Percentiles rank a stretch among this genome's conserved stretches.
Evolutionary conservation across 2,888 invertebrate genomes (phyloP).

Genomic region (Chloromyia formosa): DNA sequence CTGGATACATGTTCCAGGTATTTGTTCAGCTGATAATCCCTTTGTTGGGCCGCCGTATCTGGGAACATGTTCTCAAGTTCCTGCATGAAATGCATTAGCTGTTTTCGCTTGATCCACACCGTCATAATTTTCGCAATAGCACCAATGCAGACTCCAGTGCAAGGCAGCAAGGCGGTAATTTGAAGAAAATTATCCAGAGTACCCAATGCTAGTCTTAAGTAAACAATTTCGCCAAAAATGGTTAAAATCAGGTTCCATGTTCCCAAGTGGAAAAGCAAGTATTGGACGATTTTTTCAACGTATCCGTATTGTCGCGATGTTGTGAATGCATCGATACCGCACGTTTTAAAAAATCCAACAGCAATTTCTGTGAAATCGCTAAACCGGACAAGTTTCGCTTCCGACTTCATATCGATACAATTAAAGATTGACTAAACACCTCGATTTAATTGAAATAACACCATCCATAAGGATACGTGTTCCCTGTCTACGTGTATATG

Average conservation of each 20-base stretch:
- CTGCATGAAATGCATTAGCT: neutral
- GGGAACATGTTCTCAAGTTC: neutral
- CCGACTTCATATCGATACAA: neutral
- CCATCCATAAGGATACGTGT: no score
- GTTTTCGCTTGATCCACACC: neutral
- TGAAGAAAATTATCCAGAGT: conserved; percentile 3
- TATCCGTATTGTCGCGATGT: neutral
- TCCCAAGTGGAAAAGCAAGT: neutral
- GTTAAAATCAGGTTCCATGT: conserved; percentile 10
- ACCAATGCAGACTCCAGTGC: conserved; percentile 1
- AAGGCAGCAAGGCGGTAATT: neutral
- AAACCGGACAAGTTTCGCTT: neutral
- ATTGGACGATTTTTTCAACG: neutral
- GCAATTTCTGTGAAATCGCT: neutral
- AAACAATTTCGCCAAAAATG: conserved; percentile 15
- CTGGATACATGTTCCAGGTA: neutral
- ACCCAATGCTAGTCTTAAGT: neutral
- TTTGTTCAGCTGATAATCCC: neutral
- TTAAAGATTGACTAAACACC: no score
- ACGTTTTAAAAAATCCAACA: neutral
- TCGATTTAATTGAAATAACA: no score
- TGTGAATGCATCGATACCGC: conserved; percentile 6
- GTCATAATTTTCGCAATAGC: conserved; percentile 4
- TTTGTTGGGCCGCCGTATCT: neutral
- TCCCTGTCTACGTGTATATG: no score